These are phyloP conservation scores for Bos indicus DNA, from an alignment of 2,113 vertebrate genomes.

Conservation along the genomic window DNA sequence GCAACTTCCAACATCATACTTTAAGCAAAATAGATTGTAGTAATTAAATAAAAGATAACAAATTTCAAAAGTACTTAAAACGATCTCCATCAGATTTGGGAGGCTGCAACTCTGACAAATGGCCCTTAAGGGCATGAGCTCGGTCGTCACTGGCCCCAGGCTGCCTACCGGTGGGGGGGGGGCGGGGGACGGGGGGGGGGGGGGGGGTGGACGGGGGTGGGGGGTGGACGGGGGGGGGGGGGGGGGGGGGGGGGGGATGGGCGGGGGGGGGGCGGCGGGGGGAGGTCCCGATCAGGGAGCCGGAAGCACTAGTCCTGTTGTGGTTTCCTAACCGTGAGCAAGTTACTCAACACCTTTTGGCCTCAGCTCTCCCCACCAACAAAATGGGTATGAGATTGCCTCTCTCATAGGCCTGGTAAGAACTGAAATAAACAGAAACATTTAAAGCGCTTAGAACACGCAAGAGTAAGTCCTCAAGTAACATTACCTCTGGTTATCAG, in stretches of 20 bases:
- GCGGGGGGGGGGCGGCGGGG: not conserved
- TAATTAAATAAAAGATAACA: not conserved
- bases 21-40: not conserved
- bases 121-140: not conserved
- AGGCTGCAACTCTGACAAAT: not conserved
- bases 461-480: not conserved
- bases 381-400: not conserved
- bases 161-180: not conserved
- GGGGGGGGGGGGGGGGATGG: too few relatives aligned
- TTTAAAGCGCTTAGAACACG: not conserved
- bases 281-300: not conserved
- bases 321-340: not conserved
- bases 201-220: too few relatives aligned
- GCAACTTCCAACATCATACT: not conserved
- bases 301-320: not conserved
- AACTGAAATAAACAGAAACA: not conserved
- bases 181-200: not conserved
- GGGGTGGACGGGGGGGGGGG: rapidly evolving
- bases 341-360: not conserved
- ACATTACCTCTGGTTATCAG: not conserved
- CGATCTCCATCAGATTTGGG: not conserved
- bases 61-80: not conserved
- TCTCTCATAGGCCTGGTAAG: not conserved
- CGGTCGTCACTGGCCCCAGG: not conserved
- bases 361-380: not conserved